Percentiles rank a stretch among this genome's conserved stretches.
Evolutionary conservation across 2,888 invertebrate species (phyloP).

Genomic region (Clivina fossor): DNA sequence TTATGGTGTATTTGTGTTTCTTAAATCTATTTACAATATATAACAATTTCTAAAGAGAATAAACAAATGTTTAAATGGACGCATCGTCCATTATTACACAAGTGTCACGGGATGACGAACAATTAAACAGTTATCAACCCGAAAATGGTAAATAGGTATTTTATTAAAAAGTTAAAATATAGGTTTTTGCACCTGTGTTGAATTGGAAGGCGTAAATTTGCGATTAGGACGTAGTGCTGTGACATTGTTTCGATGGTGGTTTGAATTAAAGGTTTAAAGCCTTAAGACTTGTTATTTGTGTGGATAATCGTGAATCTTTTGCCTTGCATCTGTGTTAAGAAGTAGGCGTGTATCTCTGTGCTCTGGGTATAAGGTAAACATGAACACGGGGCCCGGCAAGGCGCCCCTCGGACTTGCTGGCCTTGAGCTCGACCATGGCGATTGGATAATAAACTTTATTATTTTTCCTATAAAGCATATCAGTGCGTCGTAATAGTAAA

Average conservation of each 20-base stretch:
- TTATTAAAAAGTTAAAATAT: slow-evolving; percentile 38
- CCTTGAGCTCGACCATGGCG: slow-evolving; percentile 45
- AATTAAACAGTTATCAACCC: slow-evolving; percentile 86
- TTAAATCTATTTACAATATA: slow-evolving; percentile 35
- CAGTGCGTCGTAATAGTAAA: slow-evolving; percentile 34
- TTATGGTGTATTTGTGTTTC: slow-evolving; percentile 42
- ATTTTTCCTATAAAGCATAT: slow-evolving; percentile 33
- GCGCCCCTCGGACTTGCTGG: slow-evolving; percentile 46
- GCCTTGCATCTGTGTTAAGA: slow-evolving; percentile 36
- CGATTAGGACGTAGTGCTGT: slow-evolving; percentile 17
- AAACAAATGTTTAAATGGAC: slow-evolving; percentile 86
- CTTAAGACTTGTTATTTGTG: slow-evolving; percentile 22
- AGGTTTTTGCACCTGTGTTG: slow-evolving; percentile 41
- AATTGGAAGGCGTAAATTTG: slow-evolving; percentile 32
- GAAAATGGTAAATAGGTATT: slow-evolving; percentile 86
- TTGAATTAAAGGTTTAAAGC: slow-evolving; percentile 10
- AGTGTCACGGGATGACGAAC: slow-evolving; percentile 97
- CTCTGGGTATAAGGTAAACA: slow-evolving; percentile 46
- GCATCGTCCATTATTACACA: slow-evolving; percentile 98
- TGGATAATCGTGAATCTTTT: slow-evolving; percentile 22
- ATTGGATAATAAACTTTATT: slow-evolving; percentile 34
- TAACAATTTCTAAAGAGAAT: slow-evolving; percentile 39
- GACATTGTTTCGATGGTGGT: slow-evolving; percentile 19
- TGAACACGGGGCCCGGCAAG: slow-evolving; percentile 40
- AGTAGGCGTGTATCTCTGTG: slow-evolving; percentile 49